phyloP scores from a whole-genome alignment of 64 coral and sea anemone genomes.

The Stichodactyla helianthus region DNA sequence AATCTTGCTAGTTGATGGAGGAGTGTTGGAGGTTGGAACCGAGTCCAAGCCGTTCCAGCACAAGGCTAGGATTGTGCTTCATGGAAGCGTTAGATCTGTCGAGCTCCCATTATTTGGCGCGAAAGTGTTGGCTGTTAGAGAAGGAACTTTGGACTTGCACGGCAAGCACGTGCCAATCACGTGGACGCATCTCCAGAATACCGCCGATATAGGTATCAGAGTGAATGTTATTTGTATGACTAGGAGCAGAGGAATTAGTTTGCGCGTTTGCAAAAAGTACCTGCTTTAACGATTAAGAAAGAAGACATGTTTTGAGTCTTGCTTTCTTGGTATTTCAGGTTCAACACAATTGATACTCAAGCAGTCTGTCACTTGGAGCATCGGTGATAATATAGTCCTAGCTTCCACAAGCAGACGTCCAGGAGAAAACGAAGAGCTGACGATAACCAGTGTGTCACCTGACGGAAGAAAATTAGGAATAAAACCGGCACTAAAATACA shows the following conservation, averaged over 20 bases:
- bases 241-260: background rate
- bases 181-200: slow-evolving; percentile 62
- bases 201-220: slow-evolving; percentile 35
- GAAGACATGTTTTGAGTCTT: background rate
- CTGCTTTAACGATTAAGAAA: background rate
- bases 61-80: slow-evolving; percentile 61
- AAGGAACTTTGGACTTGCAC: slow-evolving; percentile 76
- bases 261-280: background rate
- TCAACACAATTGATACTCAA: background rate
- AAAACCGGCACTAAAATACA: slow-evolving; percentile 47
- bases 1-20: slow-evolving; percentile 68
- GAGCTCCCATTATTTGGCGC: slow-evolving; percentile 81
- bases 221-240: too few relatives aligned
- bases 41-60: slow-evolving; percentile 65
- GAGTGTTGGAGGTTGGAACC: slow-evolving; percentile 59
- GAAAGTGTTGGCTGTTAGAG: slow-evolving; percentile 68
- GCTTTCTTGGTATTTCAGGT: background rate
- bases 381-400: slow-evolving; percentile 60
- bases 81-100: slow-evolving; percentile 41
- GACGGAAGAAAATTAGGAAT: slow-evolving; percentile 44
- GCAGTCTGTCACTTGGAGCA: slow-evolving; percentile 56
- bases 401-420: slow-evolving; percentile 59
- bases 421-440: slow-evolving; percentile 63
- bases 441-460: slow-evolving; percentile 33
- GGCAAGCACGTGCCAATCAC: slow-evolving; percentile 57